phyloP scores from a whole-genome alignment of 2,113 vertebrate genomes.

The Vidua macroura region DNA sequence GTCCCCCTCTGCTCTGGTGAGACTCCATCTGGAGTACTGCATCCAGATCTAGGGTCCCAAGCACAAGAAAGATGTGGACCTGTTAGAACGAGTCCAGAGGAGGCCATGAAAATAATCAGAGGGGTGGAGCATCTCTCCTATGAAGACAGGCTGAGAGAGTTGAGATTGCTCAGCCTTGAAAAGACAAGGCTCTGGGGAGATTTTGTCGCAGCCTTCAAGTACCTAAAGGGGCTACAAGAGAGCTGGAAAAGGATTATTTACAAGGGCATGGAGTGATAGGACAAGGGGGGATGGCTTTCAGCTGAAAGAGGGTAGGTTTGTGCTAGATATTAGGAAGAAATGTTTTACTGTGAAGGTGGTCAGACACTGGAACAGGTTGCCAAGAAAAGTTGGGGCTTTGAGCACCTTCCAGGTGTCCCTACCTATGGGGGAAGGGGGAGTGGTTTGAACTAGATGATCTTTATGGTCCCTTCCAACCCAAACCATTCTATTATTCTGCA shows the following conservation, averaged over 20 bases:
- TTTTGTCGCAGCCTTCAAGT: neutral
- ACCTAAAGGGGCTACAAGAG: neutral
- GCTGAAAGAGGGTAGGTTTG: neutral
- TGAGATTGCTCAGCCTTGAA: neutral
- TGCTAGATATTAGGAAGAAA: neutral
- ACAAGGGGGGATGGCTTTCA: neutral
- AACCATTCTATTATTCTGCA: neutral
- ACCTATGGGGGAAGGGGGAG: neutral
- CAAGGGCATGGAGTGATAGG: neutral
- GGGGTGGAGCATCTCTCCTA: neutral
- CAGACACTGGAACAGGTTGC: neutral
- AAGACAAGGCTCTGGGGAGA: neutral
- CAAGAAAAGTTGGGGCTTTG: neutral
- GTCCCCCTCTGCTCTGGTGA: neutral
- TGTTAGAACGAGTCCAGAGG: neutral
- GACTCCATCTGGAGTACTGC: neutral
- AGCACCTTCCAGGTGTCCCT: neutral
- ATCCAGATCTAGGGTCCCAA: neutral
- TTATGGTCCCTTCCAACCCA: neutral
- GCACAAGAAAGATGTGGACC: neutral
- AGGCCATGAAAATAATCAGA: neutral
- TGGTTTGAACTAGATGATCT: neutral
- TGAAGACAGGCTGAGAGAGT: neutral
- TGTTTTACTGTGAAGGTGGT: neutral
- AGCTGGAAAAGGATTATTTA: neutral